phyloP scores from a whole-genome alignment of 2,113 vertebrate genomes.

The Urocynchramus pylzowi region DNA sequence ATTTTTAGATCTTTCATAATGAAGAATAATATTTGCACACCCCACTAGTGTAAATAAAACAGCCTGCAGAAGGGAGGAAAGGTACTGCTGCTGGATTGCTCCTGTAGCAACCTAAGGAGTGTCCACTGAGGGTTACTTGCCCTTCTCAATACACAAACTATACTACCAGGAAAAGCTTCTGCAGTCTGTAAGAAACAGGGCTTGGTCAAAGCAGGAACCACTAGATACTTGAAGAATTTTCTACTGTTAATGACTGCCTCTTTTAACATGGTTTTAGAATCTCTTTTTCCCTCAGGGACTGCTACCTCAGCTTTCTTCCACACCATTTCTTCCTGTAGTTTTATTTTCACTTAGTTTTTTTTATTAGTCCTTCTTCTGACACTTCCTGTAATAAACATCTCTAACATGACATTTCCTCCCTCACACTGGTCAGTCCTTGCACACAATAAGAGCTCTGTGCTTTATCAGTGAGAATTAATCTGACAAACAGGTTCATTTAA shows the following conservation, averaged over 20 bases:
- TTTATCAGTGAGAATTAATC: not conserved
- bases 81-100: not conserved
- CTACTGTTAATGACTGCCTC: not conserved
- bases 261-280: not conserved
- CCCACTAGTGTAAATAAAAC: not conserved
- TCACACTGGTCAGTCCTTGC: not conserved
- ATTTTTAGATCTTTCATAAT: not conserved
- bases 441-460: not conserved
- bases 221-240: not conserved
- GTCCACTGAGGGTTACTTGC: not conserved
- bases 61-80: not conserved
- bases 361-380: not conserved
- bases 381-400: not conserved
- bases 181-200: not conserved
- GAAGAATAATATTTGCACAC: not conserved
- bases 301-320: not conserved
- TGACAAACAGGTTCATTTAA: not conserved
- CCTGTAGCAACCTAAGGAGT: not conserved
- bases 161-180: not conserved
- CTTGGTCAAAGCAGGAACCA: not conserved
- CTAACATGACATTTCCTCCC: not conserved
- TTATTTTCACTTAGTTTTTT: not conserved
- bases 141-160: not conserved
- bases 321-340: not conserved
- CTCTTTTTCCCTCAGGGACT: not conserved